phyloP scores from a whole-genome alignment of 1,140 invertebrate genomes.

The Gonatopus flavifemur region DNA sequence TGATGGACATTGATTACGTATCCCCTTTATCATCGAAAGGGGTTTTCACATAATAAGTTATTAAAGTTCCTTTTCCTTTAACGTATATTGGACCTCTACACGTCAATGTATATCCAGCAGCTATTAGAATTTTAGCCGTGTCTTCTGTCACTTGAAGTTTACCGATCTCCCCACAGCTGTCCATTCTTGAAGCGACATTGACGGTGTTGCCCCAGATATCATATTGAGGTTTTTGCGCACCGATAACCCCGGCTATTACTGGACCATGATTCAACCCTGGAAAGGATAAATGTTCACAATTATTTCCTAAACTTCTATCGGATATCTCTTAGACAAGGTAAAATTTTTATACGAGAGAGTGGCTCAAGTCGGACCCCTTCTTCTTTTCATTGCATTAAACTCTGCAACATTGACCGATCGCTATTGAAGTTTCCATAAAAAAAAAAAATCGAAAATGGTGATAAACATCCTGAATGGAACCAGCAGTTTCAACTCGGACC shows the following conservation, averaged over 20 bases:
- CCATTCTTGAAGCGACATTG: constrained; percentile 95
- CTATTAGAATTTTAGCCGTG: constrained; percentile 83
- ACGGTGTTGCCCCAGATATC: constrained; percentile 99
- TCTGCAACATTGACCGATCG: too few species aligned
- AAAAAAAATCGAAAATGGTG: constrained; percentile 13
- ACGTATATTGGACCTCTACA: constrained; percentile 87
- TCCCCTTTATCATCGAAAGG: constrained; percentile 65
- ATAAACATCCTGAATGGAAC: not conserved
- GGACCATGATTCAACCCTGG: constrained; percentile 94
- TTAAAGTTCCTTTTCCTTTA: constrained; percentile 91
- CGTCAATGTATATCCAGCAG: constrained; percentile 79
- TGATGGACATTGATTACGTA: too few species aligned
- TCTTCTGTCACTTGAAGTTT: constrained; percentile 86
- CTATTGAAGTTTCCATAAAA: too few species aligned
- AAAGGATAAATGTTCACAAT: too few species aligned
- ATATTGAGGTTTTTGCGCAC: constrained; percentile 96
- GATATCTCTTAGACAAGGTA: too few species aligned
- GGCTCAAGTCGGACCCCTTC: too few species aligned
- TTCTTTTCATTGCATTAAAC: too few species aligned
- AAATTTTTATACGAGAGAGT: too few species aligned
- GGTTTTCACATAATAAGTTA: constrained; percentile 89
- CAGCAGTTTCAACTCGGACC: not conserved
- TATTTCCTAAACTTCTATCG: too few species aligned
- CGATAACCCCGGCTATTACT: constrained; percentile 91
- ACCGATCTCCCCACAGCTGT: constrained; percentile 90